phyloP scores from a whole-genome alignment of 1,140 invertebrate genomes.

The Pentalonia nigronervosa region DNA sequence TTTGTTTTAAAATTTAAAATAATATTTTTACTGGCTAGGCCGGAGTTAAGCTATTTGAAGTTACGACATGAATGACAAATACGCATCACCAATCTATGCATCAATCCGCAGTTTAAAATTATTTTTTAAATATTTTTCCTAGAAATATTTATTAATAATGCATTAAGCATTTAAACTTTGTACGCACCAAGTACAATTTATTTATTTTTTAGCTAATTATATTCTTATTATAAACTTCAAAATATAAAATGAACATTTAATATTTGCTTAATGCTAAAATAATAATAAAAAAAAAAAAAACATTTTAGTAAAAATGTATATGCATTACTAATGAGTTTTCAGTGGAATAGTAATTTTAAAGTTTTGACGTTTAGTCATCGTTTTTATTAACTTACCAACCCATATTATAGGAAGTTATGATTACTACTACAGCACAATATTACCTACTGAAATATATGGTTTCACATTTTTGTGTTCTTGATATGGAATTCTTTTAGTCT shows the following conservation, averaged over 20 bases:
- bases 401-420: background rate
- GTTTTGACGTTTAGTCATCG: conserved; percentile 22
- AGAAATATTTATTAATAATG: background rate
- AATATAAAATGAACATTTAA: background rate
- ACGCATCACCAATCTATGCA: background rate
- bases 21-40: background rate
- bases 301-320: background rate
- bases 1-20: background rate
- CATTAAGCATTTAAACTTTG: background rate
- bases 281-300: conserved; percentile 9
- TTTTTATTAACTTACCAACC: background rate
- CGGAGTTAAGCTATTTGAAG: background rate
- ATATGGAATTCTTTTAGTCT: background rate
- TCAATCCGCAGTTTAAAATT: background rate
- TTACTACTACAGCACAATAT: background rate
- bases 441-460: background rate
- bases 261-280: background rate
- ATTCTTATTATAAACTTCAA: background rate
- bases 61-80: background rate
- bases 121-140: background rate
- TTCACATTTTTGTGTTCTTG: background rate
- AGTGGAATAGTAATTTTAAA: background rate
- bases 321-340: conserved; percentile 36
- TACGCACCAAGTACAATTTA: background rate
- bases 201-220: conserved; percentile 10